These are phyloP conservation scores for Phalacrocorax pelagicus DNA, from an alignment of 2,113 vertebrate species.

Conservation along the genomic window DNA sequence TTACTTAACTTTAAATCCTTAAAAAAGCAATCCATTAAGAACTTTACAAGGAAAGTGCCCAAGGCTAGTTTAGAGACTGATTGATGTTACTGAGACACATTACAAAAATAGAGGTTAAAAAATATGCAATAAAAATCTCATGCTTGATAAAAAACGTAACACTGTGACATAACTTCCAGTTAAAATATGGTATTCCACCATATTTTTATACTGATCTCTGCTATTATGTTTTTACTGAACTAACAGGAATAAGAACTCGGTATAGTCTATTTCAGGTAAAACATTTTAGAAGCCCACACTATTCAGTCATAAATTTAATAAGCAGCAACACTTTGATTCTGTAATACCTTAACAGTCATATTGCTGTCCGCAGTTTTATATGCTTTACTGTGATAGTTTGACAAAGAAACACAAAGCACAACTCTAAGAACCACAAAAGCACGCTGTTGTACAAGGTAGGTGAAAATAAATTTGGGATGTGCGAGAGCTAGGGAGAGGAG, in stretches of 20 bases:
- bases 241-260: neutral
- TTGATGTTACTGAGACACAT: slow-evolving; percentile 48
- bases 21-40: slow-evolving; percentile 70
- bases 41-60: slow-evolving; percentile 62
- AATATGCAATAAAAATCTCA: slow-evolving; percentile 26
- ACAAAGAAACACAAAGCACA: neutral
- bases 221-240: slow-evolving; percentile 20
- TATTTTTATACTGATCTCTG: neutral
- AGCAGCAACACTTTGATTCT: neutral
- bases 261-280: neutral
- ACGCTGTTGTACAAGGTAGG: neutral
- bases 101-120: slow-evolving; percentile 58
- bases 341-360: neutral
- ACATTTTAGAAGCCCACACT: neutral
- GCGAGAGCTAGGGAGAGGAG: neutral
- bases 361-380: neutral
- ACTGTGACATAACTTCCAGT: slow-evolving; percentile 5
- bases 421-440: neutral
- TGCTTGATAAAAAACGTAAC: slow-evolving; percentile 15
- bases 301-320: neutral
- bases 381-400: neutral
- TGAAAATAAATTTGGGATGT: neutral
- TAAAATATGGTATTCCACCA: neutral
- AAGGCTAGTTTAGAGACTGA: slow-evolving; percentile 64
- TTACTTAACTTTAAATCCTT: slow-evolving; percentile 39